These are phyloP conservation scores for Perca flavescens DNA, from an alignment of 2,113 vertebrate species.

Conservation along the genomic window DNA sequence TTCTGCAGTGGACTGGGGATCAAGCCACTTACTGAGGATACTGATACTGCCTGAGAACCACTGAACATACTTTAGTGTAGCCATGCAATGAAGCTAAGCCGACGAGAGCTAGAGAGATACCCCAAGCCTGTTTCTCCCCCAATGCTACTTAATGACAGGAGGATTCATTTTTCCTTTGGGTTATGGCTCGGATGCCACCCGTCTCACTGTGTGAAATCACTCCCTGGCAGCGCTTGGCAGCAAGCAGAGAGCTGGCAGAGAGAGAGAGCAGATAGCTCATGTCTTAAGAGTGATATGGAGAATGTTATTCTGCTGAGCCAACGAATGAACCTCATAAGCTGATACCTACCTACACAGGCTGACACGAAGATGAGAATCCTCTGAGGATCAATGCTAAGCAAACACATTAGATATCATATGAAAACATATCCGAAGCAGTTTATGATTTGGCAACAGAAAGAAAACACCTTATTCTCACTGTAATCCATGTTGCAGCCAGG, in stretches of 20 bases:
- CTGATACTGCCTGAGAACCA: conserved; percentile 26
- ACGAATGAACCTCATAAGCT: conserved; percentile 28
- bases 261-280: conserved; percentile 28
- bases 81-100: conserved; percentile 48
- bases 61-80: conserved; percentile 26
- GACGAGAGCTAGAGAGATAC: conserved; percentile 27
- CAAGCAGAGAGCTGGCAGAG: conserved; percentile 44
- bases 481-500: not conserved
- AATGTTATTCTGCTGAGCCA: conserved; percentile 45
- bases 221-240: conserved; percentile 47
- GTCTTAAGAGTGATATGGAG: conserved; percentile 47
- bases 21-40: conserved; percentile 37
- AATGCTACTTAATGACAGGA: conserved; percentile 61
- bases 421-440: not conserved
- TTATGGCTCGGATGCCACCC: conserved; percentile 50
- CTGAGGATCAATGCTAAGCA: conserved; percentile 8
- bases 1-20: conserved; percentile 14
- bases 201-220: conserved; percentile 62
- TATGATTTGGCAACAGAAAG: not conserved
- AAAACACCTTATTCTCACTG: not conserved
- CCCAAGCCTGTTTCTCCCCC: conserved; percentile 33
- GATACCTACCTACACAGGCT: conserved; percentile 24
- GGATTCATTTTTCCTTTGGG: conserved; percentile 65
- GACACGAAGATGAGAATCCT: conserved; percentile 38
- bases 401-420: conserved; percentile 8